These are phyloP conservation scores for Tetragnatha versicolor DNA, from an alignment of 1,140 invertebrate species.

Conservation along the genomic window DNA sequence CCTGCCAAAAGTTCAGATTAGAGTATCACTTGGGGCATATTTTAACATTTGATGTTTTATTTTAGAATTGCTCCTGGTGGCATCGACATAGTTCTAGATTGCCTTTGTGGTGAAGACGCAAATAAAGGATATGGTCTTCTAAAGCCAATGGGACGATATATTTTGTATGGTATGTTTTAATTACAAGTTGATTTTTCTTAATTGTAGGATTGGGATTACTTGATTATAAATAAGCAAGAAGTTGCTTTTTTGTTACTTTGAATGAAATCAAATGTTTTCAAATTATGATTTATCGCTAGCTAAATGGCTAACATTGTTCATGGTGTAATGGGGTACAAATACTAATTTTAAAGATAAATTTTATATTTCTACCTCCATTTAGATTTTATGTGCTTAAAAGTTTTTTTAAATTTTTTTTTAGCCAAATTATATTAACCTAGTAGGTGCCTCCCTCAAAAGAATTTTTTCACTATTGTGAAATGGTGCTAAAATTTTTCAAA, in stretches of 20 bases:
- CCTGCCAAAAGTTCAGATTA: too few relatives aligned
- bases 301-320: too few relatives aligned
- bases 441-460: neutral
- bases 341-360: too few relatives aligned
- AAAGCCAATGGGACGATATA: conserved; percentile 88
- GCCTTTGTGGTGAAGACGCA: conserved; percentile 86
- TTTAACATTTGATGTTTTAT: conserved; percentile 56
- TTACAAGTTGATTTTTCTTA: neutral
- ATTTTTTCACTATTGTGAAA: neutral
- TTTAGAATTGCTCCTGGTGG: conserved; percentile 76
- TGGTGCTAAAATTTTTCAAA: neutral
- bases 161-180: conserved; percentile 77
- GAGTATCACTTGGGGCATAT: too few relatives aligned
- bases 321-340: too few relatives aligned
- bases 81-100: conserved; percentile 87
- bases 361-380: too few relatives aligned
- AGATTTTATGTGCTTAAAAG: too few relatives aligned
- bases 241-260: too few relatives aligned
- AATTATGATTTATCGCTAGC: too few relatives aligned
- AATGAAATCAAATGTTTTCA: too few relatives aligned
- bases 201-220: neutral
- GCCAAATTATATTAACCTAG: neutral
- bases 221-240: too few relatives aligned
- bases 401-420: neutral
- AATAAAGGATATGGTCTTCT: conserved; percentile 79